Conservation (phyloP, 2,113 vertebrate species). For the Brachirus orientalis region DNA sequence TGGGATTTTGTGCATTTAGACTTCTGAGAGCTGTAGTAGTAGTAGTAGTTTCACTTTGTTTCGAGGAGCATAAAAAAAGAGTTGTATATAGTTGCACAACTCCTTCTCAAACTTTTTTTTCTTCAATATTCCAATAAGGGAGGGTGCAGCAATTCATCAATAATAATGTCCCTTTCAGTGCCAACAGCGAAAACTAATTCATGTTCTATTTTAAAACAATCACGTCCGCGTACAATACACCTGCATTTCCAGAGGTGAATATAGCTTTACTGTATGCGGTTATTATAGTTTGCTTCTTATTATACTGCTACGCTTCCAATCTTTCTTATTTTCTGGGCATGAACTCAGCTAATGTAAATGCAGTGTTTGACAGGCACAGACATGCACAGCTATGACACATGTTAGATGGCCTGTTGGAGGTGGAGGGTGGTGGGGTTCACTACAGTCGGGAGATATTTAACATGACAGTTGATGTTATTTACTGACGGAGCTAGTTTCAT, state of each 20-base stretch:
- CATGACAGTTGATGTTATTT: slow-evolving; percentile 73
- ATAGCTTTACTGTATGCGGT: background rate
- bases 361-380: slow-evolving; percentile 3
- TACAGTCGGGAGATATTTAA: slow-evolving; percentile 62
- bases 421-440: slow-evolving; percentile 3
- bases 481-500: slow-evolving; percentile 78
- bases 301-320: slow-evolving; percentile 3
- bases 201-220: slow-evolving; percentile 24
- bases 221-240: background rate
- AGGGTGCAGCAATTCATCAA: background rate
- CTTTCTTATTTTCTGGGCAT: slow-evolving; percentile 9
- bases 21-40: too few relatives aligned
- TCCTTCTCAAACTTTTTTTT: slow-evolving; percentile 2
- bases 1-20: too few relatives aligned
- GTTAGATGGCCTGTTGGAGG: slow-evolving; percentile 20
- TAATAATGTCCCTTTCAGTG: too few relatives aligned
- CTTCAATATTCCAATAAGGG: background rate
- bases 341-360: slow-evolving; percentile 18
- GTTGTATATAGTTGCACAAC: background rate
- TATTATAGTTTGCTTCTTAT: slow-evolving; percentile 16
- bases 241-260: background rate
- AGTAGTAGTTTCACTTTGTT: too few relatives aligned
- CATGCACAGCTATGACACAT: slow-evolving; percentile 17
- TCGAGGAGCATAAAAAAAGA: too few relatives aligned
- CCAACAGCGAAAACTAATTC: too few relatives aligned